These are phyloP conservation scores for Nixonia krombeini DNA, from an alignment of 1,140 invertebrate genomes.

Conservation along the genomic window DNA sequence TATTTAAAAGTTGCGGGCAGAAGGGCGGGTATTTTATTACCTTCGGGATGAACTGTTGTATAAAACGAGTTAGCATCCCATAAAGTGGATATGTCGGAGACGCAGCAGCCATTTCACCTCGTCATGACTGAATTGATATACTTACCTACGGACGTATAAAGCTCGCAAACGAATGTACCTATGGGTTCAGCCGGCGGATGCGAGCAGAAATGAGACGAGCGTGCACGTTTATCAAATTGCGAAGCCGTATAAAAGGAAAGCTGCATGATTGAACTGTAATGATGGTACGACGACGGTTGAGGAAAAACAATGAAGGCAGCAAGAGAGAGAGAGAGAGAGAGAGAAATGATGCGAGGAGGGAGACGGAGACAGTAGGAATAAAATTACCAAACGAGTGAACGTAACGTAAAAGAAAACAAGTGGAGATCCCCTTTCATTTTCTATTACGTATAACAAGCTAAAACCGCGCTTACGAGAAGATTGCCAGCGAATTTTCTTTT, in stretches of 20 bases:
- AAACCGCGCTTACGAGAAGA: slow-evolving; percentile 28
- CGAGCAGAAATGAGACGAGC: slow-evolving; percentile 38
- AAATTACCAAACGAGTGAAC: slow-evolving; percentile 55
- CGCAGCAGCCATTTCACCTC: slow-evolving; percentile 63
- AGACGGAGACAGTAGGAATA: slow-evolving; percentile 48
- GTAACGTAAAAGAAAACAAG: slow-evolving; percentile 52
- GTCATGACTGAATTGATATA: slow-evolving; percentile 63
- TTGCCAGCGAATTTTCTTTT: slow-evolving; percentile 19
- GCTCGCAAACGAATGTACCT: slow-evolving; percentile 20
- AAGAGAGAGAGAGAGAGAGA: slow-evolving; percentile 17
- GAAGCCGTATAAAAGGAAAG: slow-evolving; percentile 58
- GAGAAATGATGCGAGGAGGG: too few relatives aligned
- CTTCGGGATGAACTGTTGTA: slow-evolving; percentile 56
- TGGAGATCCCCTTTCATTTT: slow-evolving; percentile 37
- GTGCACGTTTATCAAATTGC: slow-evolving; percentile 56
- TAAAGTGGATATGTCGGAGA: slow-evolving; percentile 58
- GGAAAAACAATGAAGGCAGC: slow-evolving; percentile 41
- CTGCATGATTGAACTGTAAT: slow-evolving; percentile 65
- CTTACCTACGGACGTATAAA: slow-evolving; percentile 57
- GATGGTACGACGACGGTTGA: slow-evolving; percentile 47
- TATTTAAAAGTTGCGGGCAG: slow-evolving; percentile 33
- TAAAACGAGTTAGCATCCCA: slow-evolving; percentile 61
- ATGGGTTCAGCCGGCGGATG: slow-evolving; percentile 17
- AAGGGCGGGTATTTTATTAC: slow-evolving; percentile 52
- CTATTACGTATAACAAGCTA: slow-evolving; percentile 33